Base-by-base conservation (phyloP, 2,797 vertebrate species). In the Sphenopsis melanotis region DNA sequence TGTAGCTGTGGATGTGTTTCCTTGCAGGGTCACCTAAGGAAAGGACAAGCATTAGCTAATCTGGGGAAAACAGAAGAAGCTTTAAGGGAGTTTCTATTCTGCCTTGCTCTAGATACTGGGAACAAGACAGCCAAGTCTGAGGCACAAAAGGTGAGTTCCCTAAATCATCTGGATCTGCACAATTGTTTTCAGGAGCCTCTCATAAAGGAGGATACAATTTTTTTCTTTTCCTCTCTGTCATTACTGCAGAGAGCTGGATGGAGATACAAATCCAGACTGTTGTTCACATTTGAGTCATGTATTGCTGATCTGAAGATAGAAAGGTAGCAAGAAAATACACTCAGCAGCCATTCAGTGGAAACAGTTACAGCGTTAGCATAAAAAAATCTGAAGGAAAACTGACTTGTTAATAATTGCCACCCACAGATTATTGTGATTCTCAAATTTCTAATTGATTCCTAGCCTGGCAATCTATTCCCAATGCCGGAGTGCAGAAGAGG, bases 61-160 rank as follows among this genome's bases (percentile, higher is more conserved):
- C 89, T 99, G 78, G 98, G 98, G 83, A 98, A 98, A 97, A 98
- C 97, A 22, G 98, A 99, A 83, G 98, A 99, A 88, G 99, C 99
- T 81, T 98, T 99, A 94, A 98, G 97, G 70, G 99, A 99, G 93
- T 99, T 99, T 97, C 97, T 99, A 12, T 97, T 98, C 90, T 99
- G 98, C 97, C 98, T 99, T 80, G 98, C 98, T 91, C 96, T 99
- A 63, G 98, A 99, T 86, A 98, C 97, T 26, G 98, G 98, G 91
- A 98, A 98, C 87, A 98, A 97, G 96, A 98, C 76, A 4, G 99
- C 98, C 61, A 98, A 98, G 97, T 97, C 91, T 29, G 98, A 99
- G 94, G 98, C 98, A 11, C 98, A 98, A 53, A 99, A 98, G 98
- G 99, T 99, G 89, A 97, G 97, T 96, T 89, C 29, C 42, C 65